A percentile compares a stretch with the other conserved stretches of the same genome.
Evolutionary conservation across 2,797 vertebrate species (phyloP).

Genomic region (Sciurus vulgaris): DNA sequence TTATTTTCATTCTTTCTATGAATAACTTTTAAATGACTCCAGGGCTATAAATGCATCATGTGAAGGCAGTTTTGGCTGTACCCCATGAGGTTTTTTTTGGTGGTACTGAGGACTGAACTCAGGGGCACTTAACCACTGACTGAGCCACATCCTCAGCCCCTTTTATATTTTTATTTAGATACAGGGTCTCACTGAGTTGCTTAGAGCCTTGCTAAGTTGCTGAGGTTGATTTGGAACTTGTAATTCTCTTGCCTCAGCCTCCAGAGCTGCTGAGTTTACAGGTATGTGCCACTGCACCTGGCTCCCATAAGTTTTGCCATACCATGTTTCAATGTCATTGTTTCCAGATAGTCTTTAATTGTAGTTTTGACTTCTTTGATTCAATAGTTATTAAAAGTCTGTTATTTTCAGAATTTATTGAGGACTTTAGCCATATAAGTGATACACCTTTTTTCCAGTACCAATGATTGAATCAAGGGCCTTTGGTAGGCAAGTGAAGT

Average conservation of each 20-base stretch:
- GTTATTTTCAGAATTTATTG: slow-evolving; percentile 11
- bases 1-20: slow-evolving; percentile 23
- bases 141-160: no score
- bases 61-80: neutral
- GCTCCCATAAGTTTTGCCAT: neutral
- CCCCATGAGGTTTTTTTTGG: neutral
- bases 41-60: neutral
- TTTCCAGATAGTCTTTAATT: neutral
- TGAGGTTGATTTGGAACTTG: no score
- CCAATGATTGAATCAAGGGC: no score
- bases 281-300: no score
- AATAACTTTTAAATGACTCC: neutral
- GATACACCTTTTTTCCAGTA: neutral
- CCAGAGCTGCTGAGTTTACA: no score
- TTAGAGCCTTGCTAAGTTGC: no score
- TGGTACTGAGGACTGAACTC: no score
- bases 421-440: neutral
- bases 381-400: neutral
- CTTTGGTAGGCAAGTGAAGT: no score
- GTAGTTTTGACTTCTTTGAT: neutral
- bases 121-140: no score
- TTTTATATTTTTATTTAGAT: no score
- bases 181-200: no score
- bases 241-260: no score
- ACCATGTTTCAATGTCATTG: neutral